A percentile compares a stretch with the other conserved stretches of the same genome.
These are phyloP conservation scores for Naso thynnoides DNA, from an alignment of 2,797 vertebrate species.

Conservation along the genomic window DNA sequence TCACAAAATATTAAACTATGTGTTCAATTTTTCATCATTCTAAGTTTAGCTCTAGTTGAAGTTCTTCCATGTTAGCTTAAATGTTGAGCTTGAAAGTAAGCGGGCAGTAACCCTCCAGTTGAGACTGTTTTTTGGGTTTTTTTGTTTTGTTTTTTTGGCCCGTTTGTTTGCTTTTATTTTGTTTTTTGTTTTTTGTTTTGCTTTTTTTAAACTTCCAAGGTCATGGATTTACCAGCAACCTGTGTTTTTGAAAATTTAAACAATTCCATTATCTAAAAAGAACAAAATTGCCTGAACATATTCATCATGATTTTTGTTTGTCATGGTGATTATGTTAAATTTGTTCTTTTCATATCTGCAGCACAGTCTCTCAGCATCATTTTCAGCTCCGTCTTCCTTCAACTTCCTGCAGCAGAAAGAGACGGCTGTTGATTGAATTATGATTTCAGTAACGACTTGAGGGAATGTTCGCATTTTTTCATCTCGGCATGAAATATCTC, in stretches of 20 bases:
- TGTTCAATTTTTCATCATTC: neutral
- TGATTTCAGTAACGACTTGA: slow-evolving; percentile 49
- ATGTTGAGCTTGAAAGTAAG: neutral
- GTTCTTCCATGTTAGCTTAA: neutral
- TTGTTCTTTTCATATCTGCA: slow-evolving; percentile 15
- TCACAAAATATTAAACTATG: neutral
- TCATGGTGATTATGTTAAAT: slow-evolving; percentile 8
- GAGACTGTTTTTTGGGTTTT: neutral
- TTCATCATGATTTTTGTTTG: neutral
- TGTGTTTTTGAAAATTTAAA: too few species aligned
- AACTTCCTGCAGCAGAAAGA: slow-evolving; percentile 40
- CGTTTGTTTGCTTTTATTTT: too few species aligned
- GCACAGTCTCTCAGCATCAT: slow-evolving; percentile 15
- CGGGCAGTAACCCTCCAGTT: neutral
- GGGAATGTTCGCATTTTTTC: slow-evolving; percentile 49
- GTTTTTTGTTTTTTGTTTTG: too few species aligned
- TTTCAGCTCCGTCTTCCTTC: slow-evolving; percentile 18
- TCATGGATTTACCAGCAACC: too few species aligned
- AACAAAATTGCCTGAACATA: too few species aligned
- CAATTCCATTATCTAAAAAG: too few species aligned
- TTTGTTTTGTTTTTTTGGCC: too few species aligned
- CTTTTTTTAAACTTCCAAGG: too few species aligned
- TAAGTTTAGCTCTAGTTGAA: neutral
- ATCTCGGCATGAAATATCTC: slow-evolving; percentile 45
- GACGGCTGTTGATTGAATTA: slow-evolving; percentile 59